These are phyloP conservation scores for Selenia dentaria DNA, from an alignment of 2,888 invertebrate species.

Conservation along the genomic window DNA sequence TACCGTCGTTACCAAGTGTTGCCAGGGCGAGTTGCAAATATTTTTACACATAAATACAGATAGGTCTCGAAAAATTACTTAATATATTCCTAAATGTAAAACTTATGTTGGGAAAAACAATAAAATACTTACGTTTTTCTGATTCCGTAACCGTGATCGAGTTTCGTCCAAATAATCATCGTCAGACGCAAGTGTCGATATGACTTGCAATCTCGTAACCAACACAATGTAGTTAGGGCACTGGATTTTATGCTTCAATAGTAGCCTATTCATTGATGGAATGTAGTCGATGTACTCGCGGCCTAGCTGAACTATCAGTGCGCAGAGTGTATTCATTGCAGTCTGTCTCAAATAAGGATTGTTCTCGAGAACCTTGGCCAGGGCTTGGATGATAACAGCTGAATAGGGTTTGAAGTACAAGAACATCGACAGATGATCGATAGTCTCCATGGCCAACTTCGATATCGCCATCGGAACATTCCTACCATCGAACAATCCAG, in stretches of 20 bases:
- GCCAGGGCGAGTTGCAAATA: no score
- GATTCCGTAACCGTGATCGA: constrained; percentile 87
- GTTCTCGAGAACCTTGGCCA: constrained; percentile 93
- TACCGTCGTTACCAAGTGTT: no score
- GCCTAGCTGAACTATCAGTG: constrained; percentile 94
- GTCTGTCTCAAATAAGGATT: constrained; percentile 90
- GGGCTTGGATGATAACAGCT: constrained; percentile 96
- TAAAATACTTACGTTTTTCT: constrained; percentile 84
- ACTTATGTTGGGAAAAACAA: no score
- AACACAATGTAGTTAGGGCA: constrained; percentile 92
- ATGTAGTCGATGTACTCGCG: constrained; percentile 97
- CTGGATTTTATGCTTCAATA: constrained; percentile 91
- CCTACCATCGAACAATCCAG: constrained; percentile 94
- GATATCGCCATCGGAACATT: constrained; percentile 92
- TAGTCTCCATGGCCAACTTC: constrained; percentile 91
- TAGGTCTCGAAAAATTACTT: no score
- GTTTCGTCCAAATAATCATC: constrained; percentile 88
- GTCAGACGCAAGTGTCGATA: constrained; percentile 91
- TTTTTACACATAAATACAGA: no score
- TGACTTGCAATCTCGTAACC: constrained; percentile 89
- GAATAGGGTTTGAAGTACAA: constrained; percentile 96
- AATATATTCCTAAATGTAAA: no score
- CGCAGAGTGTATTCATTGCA: constrained; percentile 96
- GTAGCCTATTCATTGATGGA: constrained; percentile 94
- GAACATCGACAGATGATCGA: constrained; percentile 94